Percentiles rank a stretch among this genome's conserved stretches.
phyloP scores from a whole-genome alignment of 2,797 vertebrate genomes.

The Dromococcyx pavoninus region DNA sequence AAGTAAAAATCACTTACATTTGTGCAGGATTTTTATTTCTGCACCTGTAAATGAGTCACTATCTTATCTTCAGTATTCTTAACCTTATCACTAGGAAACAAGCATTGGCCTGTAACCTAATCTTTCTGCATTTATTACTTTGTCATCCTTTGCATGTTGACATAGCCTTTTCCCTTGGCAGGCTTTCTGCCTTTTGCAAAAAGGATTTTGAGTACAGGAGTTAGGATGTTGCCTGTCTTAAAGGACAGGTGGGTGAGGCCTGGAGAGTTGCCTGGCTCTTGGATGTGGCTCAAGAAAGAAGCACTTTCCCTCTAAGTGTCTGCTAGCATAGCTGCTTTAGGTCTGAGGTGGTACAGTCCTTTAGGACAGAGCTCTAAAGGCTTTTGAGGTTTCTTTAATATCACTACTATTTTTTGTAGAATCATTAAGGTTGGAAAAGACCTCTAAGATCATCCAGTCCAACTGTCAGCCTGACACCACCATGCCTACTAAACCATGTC shows the following conservation, averaged over 20 bases:
- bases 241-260: neutral
- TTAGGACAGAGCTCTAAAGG: neutral
- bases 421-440: too few species aligned
- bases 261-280: neutral
- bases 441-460: too few species aligned
- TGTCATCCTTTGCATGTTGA: neutral
- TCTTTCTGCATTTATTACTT: neutral
- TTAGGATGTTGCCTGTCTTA: neutral
- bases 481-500: too few species aligned
- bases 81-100: constrained; percentile 12
- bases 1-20: neutral
- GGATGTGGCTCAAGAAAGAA: neutral
- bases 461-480: too few species aligned
- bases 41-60: neutral
- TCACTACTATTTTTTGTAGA: too few species aligned
- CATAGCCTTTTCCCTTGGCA: neutral
- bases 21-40: neutral
- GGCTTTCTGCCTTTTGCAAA: neutral
- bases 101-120: neutral
- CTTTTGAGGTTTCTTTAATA: neutral
- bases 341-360: neutral
- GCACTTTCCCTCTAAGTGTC: neutral
- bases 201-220: neutral
- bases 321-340: neutral
- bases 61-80: neutral